A percentile compares a stretch with the other conserved stretches of the same genome.
phyloP scores from a whole-genome alignment of 2,113 vertebrate species.

The Cavia porcellus region DNA sequence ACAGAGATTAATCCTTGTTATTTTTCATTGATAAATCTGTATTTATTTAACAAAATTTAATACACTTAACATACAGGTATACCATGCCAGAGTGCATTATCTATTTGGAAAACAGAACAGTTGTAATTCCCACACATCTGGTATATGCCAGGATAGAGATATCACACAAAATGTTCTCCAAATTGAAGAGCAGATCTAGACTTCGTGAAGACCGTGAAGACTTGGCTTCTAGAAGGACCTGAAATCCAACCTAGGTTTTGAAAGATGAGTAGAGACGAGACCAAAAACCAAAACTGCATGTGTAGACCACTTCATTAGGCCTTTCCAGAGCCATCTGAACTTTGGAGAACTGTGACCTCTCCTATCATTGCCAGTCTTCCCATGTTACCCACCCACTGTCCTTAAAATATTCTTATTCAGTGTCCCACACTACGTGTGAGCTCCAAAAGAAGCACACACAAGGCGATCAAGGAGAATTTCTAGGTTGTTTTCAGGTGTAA shows the following conservation, averaged over 20 bases:
- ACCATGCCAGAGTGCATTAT: not conserved
- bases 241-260: not conserved
- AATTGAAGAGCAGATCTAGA: not conserved
- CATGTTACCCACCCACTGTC: not conserved
- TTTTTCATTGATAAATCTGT: not conserved
- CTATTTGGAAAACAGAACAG: not conserved
- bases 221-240: not conserved
- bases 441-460: not conserved
- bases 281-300: not conserved
- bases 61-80: not conserved
- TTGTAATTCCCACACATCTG: not conserved
- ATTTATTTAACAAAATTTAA: not conserved
- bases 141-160: not conserved
- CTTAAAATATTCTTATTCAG: not conserved
- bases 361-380: not conserved
- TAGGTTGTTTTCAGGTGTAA: not conserved
- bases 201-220: not conserved
- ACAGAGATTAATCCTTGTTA: constrained; percentile 4
- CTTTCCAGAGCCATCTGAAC: not conserved
- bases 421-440: not conserved
- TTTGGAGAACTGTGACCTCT: not conserved
- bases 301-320: not conserved
- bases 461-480: not conserved
- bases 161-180: not conserved
- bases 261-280: not conserved